These are phyloP conservation scores for Dendrolimus kikuchii DNA, from an alignment of 1,140 invertebrate genomes.

Conservation along the genomic window DNA sequence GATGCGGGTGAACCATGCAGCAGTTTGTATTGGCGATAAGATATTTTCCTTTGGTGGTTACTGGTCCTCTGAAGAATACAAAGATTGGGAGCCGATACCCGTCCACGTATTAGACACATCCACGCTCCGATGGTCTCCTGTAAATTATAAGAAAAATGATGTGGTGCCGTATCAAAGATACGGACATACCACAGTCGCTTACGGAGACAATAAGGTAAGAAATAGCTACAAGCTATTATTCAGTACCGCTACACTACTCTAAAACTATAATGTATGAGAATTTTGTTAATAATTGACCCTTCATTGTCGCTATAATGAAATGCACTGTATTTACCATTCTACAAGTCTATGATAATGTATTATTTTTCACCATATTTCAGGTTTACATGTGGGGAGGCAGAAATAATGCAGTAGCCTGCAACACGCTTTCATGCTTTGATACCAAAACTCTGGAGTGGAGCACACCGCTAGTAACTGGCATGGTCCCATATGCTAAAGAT, in stretches of 20 bases:
- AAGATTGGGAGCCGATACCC: constrained; percentile 89
- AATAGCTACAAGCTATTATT: not conserved
- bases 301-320: too few species aligned
- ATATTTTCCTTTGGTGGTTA: constrained; percentile 95
- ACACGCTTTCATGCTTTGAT: constrained; percentile 85
- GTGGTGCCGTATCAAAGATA: constrained; percentile 74
- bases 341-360: too few species aligned
- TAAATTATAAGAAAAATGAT: constrained; percentile 43
- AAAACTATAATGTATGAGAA: too few species aligned
- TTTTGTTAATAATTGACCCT: too few species aligned
- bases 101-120: constrained; percentile 89
- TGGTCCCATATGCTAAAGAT: constrained; percentile 85
- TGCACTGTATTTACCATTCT: not conserved
- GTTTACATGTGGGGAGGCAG: constrained; percentile 92
- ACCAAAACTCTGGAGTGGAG: constrained; percentile 81
- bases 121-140: constrained; percentile 73
- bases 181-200: constrained; percentile 90
- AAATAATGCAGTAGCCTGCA: constrained; percentile 87
- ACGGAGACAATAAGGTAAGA: constrained; percentile 75
- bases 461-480: constrained; percentile 76
- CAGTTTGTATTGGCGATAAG: constrained; percentile 84
- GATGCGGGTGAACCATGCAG: constrained; percentile 89
- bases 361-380: constrained; percentile 29
- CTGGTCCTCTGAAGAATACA: constrained; percentile 76
- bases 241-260: too few species aligned